phyloP scores from a whole-genome alignment of 2,797 vertebrate genomes.

The Siniperca scherzeri region DNA sequence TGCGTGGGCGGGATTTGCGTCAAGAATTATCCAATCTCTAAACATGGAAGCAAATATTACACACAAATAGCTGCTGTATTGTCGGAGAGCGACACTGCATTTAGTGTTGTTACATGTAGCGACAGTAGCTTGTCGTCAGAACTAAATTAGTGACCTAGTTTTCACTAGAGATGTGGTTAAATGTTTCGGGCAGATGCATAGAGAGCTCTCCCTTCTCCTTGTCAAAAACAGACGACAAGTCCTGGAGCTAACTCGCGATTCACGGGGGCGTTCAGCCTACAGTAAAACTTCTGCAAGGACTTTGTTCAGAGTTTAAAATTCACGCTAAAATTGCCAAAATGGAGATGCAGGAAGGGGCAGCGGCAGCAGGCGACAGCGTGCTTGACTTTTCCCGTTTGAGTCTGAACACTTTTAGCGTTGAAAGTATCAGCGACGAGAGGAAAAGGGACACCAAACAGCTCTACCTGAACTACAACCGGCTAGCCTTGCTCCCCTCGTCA shows the following conservation, averaged over 20 bases:
- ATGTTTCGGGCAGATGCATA: background rate
- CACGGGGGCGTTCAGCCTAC: conserved; percentile 24
- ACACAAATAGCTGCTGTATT: background rate
- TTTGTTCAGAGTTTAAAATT: conserved; percentile 35
- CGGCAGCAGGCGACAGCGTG: conserved; percentile 75
- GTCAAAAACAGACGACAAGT: conserved; percentile 12
- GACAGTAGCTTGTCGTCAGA: background rate
- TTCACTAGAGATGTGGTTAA: conserved; percentile 43
- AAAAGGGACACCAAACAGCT: conserved; percentile 85
- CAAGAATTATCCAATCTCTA: conserved; percentile 51
- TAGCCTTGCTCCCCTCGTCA: conserved; percentile 84
- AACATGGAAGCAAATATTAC: conserved; percentile 33
- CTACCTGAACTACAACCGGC: conserved; percentile 88
- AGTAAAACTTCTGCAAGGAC: conserved; percentile 21
- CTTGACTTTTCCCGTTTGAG: conserved; percentile 87
- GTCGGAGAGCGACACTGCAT: background rate
- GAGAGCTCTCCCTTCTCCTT: conserved; percentile 1
- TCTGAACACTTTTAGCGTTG: conserved; percentile 78
- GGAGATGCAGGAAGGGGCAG: conserved; percentile 79
- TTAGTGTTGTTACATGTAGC: background rate
- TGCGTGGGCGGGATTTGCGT: conserved; percentile 48
- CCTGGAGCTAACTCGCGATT: conserved; percentile 48
- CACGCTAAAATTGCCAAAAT: conserved; percentile 67
- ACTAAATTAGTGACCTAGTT: conserved; percentile 39
- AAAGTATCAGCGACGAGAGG: conserved; percentile 83